Evolutionary conservation across 2,797 vertebrate species (phyloP), one percentile per base, ranked within the genome.

Genomic region (Enteromius paludinosus): DNA sequence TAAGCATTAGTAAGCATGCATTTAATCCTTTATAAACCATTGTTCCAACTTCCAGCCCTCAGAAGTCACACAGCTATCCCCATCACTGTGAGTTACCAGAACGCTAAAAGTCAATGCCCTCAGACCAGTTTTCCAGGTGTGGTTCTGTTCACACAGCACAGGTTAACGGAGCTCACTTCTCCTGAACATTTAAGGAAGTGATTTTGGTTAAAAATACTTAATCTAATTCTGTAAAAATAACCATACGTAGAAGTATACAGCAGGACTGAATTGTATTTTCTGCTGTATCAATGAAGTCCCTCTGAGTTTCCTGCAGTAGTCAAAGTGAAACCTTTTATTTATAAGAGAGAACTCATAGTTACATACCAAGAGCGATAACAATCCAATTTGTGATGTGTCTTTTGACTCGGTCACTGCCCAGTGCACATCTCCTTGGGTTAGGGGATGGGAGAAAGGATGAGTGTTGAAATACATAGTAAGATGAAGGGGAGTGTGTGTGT

Each of bases 391-490:
- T 38, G 8, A 23, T 66, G 5, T 64, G 23, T 18, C 17, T 54
- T 17, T 41, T 62, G 62, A 45, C 56, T 30, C 18, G 0, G 25
- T 69, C 78, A 87, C 86, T 89, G 86, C 86, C 85, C 88, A 81
- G 88, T 87, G 88, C 83, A 87, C 88, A 87, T 87, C 86, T 87
- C 85, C 82, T 82, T 86, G 74, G 81, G 77, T 85, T 84, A 45
- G 76, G 65, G 82, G 66, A 62, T 17, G 15, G 77, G 70, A 80
- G 64, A 66, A 82, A 76, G 59, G 54, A 86, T 52, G 72, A 54
- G 7, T 28, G 64, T 54, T 45, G 41, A 43, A 70, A 17, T 54
- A 75, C 38, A 80, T 56, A 45, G 59, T 52, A 62, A 74, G 66
- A 87, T 68, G 33, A 82, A 47, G 49, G 47, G 47, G 62, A 47